phyloP scores from a whole-genome alignment of 2,113 vertebrate genomes.

The Zootoca vivipara region DNA sequence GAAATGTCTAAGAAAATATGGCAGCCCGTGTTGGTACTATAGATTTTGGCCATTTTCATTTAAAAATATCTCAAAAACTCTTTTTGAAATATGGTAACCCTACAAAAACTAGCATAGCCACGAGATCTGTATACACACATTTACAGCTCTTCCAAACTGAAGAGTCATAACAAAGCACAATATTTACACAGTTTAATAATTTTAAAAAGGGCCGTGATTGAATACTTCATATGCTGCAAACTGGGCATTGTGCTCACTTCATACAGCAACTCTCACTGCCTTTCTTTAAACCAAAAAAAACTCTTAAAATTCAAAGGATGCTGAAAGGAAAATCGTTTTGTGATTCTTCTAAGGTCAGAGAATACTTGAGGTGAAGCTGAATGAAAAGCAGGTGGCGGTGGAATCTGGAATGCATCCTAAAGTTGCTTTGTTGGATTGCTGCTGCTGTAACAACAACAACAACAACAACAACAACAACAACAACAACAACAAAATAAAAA shows the following conservation, averaged over 20 bases:
- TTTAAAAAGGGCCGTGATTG: neutral
- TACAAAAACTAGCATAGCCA: neutral
- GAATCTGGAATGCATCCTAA: neutral
- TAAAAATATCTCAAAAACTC: no score
- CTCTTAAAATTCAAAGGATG: neutral
- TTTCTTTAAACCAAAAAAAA: neutral
- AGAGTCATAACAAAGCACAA: neutral
- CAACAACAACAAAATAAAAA: constrained; percentile 32
- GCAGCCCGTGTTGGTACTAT: no score
- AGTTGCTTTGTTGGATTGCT: neutral
- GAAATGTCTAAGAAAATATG: no score
- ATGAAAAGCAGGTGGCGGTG: neutral
- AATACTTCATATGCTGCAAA: neutral
- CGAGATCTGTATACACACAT: neutral
- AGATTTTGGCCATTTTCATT: no score
- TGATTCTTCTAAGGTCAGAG: neutral
- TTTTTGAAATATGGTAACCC: no score
- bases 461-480: neutral
- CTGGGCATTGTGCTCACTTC: neutral
- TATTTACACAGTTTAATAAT: neutral
- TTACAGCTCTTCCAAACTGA: neutral
- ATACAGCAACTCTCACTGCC: neutral
- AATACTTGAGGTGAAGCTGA: neutral
- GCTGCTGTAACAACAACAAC: neutral
- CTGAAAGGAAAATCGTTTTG: neutral